Evolutionary conservation across 2,797 vertebrate genomes (phyloP), one percentile per base, ranked within the genome.

Genomic region (Fundulus diaphanus): DNA sequence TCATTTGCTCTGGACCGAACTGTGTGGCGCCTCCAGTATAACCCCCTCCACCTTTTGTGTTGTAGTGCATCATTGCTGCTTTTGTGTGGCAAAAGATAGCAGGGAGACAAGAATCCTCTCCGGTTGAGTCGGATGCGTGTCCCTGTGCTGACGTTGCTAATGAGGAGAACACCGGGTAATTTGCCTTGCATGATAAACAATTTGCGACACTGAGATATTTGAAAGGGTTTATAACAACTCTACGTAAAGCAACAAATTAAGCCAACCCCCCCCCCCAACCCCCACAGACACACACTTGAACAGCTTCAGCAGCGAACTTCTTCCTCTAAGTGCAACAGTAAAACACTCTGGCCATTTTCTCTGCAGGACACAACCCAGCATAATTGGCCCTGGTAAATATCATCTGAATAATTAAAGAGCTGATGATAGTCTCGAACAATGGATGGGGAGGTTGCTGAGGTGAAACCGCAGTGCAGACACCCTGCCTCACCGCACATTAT

Each of bases 401-500:
- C 92, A 88, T 86, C 85, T 96, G 92, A 96, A 96, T 96, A 93
- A 96, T 96, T 95, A 88, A 96, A 93, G 87, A 92, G 87, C 70
- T 90, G 90, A 94, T 93, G 91, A 94, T 94, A 94, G 93, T 92
- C 87, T 90, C 66, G 72, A 93, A 93, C 92, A 94, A 94, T 93
- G 87, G 93, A 94, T 90, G 87, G 87, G 92, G 89, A 90, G 93
- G 56, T 90, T 92, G 91, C 90, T 89, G 91, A 92, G 95, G 94
- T 95, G 94, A 95, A 94, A 94, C 94, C 93, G 85, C 94, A 92
- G 88, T 89, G 92, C 93, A 92, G 86, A 90, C 90, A 89, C 92
- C 92, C 91, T 81, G 84, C 91, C 82, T 88, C 85, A 92, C 91
- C 91, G 48, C 93, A 93, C 89, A 89, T 90, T 90, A 90, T 84